These are phyloP conservation scores for Pteropus rufus DNA, from an alignment of 2,797 vertebrate genomes.

Conservation along the genomic window DNA sequence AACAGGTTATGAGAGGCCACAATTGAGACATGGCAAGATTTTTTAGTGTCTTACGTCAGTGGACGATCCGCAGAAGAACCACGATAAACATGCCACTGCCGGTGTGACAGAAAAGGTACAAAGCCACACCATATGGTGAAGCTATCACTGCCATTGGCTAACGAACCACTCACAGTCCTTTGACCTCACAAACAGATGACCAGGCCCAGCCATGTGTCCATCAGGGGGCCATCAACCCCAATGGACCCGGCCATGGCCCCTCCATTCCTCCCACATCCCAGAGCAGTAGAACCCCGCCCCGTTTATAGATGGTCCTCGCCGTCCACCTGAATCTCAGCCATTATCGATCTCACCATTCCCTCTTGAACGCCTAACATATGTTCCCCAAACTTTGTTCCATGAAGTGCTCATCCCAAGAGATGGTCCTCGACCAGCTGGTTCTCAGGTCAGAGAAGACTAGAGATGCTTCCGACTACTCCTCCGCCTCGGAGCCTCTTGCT, in stretches of 20 bases:
- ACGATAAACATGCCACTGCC: conserved; percentile 61
- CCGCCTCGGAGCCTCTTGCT: not conserved
- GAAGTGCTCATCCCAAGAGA: not conserved
- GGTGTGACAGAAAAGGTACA: conserved; percentile 13
- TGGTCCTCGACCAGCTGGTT: not conserved
- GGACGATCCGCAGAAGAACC: conserved; percentile 57
- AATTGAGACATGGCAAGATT: conserved; percentile 42
- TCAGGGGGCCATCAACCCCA: not conserved
- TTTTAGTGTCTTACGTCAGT: conserved; percentile 50
- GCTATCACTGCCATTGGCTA: not conserved
- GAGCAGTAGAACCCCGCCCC: not conserved
- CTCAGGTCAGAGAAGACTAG: not conserved
- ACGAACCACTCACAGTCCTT: not conserved
- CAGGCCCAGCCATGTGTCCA: not conserved
- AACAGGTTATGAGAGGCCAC: conserved; percentile 72
- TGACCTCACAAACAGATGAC: not conserved
- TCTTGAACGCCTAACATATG: not conserved
- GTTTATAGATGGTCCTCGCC: not conserved
- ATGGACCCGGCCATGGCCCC: not conserved
- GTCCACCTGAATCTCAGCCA: not conserved
- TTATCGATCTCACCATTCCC: not conserved
- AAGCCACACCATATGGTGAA: not conserved
- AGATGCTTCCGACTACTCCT: accelerated
- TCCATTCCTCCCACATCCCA: not conserved
- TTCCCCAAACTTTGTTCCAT: not conserved